Evolutionary conservation across 2,797 vertebrate genomes (phyloP).

Genomic region (Xiphorhynchus erythropygius): DNA sequence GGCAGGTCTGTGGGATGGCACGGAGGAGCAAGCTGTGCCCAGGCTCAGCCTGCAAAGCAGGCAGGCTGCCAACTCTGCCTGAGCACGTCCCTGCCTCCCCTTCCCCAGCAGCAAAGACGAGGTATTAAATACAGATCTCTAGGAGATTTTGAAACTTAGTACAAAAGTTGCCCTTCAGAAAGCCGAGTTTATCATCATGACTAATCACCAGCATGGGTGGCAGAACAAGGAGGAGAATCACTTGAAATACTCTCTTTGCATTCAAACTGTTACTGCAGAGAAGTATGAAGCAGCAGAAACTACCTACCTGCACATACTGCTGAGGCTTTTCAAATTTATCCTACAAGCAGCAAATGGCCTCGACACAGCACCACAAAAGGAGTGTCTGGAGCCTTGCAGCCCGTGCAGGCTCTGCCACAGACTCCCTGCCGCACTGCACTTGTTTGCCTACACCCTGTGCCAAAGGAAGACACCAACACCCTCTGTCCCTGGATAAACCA

Average conservation of each 20-base stretch:
- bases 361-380: rapidly evolving
- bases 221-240: background rate
- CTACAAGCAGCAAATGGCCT: background rate
- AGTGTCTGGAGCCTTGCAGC: background rate
- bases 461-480: background rate
- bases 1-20: background rate
- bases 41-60: background rate
- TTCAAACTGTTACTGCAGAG: background rate
- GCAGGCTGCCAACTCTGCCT: background rate
- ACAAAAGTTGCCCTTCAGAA: background rate
- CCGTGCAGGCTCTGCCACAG: background rate
- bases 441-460: rapidly evolving
- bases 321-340: background rate
- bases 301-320: background rate
- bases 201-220: background rate
- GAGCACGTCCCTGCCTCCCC: background rate
- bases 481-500: background rate
- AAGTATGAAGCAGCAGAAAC: background rate
- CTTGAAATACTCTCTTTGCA: background rate
- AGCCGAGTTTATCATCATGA: background rate
- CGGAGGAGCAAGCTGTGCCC: background rate
- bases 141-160: background rate
- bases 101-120: background rate
- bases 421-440: background rate
- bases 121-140: background rate